Base-by-base conservation (phyloP, 2,797 vertebrate species). In the Dicrostonyx torquatus region DNA sequence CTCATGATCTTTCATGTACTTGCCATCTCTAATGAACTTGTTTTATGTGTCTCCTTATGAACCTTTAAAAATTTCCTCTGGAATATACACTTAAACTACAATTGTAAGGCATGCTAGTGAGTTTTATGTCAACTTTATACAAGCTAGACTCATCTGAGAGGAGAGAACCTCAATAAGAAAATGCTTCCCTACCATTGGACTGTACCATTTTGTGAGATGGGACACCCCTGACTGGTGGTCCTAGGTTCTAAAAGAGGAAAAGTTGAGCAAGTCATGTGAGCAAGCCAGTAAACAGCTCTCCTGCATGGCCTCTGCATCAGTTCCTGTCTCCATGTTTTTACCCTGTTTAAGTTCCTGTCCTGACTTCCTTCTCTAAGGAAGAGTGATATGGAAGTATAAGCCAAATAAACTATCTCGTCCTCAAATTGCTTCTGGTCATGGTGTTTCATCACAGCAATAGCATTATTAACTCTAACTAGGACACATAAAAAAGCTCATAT, bases 11-110 rank as follows among this genome's bases (percentile, higher is more conserved):
- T 55, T 8, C 3, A 34, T 62, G 7, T 58, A 26, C 79, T 76
- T 95, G 31, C 5, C 53, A 0, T 73, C 68, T 76, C 14, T 76
- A 31, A 77, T 92, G 18, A 95, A 80, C 40, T 73, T 72, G 29
- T 72, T 84, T 85, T 53, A 43, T 7, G 48, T 77, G n/a, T 92
- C 26, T 95, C 15, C 13, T 92, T 93, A 12, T 82, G 22, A 94
- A 78, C 6, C 37, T 88, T n/a, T 83, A 18, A 4, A 89, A 86
- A 55, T 53, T 58, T 90, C 86, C 18, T 70, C 26, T 75, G 73
- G 10, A n/a, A 91, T 94, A 83, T 72, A 76, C 0, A 60, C 8
- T 6, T 90, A 43, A 64, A 88, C 22, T 78, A 34, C 15, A 90
- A 89, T 24, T 34, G 0, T 31, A 87, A 31, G 22, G 45, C 50